Base-by-base conservation (phyloP, 2,888 invertebrate species). In the Stegophylla sp. region DNA sequence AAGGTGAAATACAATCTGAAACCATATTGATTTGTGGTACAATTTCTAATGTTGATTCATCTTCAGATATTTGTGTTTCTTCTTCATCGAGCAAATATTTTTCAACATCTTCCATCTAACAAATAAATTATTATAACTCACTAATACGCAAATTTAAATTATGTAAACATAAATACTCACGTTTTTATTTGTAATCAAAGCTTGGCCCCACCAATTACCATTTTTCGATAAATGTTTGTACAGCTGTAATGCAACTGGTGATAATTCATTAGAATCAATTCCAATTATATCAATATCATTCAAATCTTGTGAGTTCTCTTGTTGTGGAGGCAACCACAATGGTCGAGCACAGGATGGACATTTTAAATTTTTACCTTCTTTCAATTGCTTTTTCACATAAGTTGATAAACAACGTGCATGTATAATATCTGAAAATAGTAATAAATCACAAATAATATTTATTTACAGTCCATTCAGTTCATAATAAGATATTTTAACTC, bases 181-280 rank as follows among this genome's bases (percentile, higher is more conserved):
- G 13, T 64, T 41, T 43, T 15, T 17, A 66, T 76, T 76, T 43
- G 23, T 66, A 53, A 76, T 76, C 20, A 76, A 26, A 4, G 41
- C 41, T n/a, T 76, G 20, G 7, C 64, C 64, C 75, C 75, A 76
- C 75, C 75, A 76, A 41, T 41, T n/a, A 1, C 51, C 66, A 64
- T 66, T 7, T 26, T 61, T 5, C 1, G 61, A 63, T 34, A 76
- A 76, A 76, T 66, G 51, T 64, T 76, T 76, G 5, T 66, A 43
- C 26, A 76, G 51, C n/a, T 43, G 26, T 56, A 51, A 76, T n/a
- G 64, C 66, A 7, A 76, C 75, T 28, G 75, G 75, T 13, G 75
- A 53, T 43, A 66, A 41, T n/a, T 66, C 63, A 53, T 66, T 64
- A 15, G 13, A 20, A 26, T 76, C 53, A 7, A 34, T 4, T 53